Evolutionary conservation across 2,888 invertebrate species (phyloP).

Genomic region (Epirrhoe tristata): DNA sequence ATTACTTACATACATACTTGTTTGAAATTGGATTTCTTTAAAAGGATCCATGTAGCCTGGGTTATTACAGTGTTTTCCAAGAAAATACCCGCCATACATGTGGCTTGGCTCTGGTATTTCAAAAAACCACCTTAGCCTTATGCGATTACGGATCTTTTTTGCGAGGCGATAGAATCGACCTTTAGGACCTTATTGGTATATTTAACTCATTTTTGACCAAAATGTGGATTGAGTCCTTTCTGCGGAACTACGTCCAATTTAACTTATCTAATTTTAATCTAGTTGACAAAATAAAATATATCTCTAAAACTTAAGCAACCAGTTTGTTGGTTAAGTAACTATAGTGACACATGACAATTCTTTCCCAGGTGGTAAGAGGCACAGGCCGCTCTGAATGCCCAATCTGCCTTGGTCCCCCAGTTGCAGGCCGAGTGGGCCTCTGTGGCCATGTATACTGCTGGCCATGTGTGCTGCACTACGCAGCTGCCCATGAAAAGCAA

Average conservation of each 20-base stretch:
- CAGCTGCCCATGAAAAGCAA: constrained; percentile 92
- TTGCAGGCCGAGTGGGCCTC: constrained; percentile 95
- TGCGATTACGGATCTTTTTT: background rate
- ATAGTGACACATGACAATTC: background rate
- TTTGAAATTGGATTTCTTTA: background rate
- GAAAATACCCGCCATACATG: background rate
- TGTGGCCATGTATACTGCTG: constrained; percentile 99
- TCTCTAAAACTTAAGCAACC: too few species aligned
- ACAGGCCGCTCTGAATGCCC: constrained; percentile 88
- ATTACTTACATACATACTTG: background rate
- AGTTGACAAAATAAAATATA: too few species aligned
- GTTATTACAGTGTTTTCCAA: too few species aligned
- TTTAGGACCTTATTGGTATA: background rate
- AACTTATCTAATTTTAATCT: too few species aligned
- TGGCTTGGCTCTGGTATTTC: background rate
- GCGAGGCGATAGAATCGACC: background rate
- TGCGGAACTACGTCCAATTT: background rate
- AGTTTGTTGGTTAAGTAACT: too few species aligned
- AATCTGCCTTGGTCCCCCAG: constrained; percentile 95
- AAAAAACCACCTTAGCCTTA: constrained; percentile 1
- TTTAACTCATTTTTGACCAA: too few species aligned
- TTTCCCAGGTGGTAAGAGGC: constrained; percentile 69
- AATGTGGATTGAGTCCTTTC: too few species aligned
- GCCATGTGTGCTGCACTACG: constrained; percentile 97
- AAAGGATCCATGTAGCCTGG: background rate